Base-by-base conservation (phyloP, 2,888 invertebrate species). In the Agonopterix alstromeriana region DNA sequence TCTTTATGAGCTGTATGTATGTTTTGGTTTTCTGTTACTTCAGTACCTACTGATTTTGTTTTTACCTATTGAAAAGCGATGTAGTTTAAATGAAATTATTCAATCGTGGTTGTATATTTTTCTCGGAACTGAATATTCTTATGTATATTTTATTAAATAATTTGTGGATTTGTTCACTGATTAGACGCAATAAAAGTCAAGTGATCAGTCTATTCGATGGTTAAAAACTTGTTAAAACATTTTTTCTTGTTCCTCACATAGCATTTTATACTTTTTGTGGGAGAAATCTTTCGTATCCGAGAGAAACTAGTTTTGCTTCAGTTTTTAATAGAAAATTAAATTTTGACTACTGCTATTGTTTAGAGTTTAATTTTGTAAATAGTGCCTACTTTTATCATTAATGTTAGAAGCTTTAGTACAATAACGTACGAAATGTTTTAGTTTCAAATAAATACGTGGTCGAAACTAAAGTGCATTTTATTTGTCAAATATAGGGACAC, bases 361-460 rank as follows among this genome's bases (percentile, higher is more conserved):
- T 27, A 27, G 5, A 14, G 10, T 46, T 41, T 42, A 10, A 47
- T 48, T 46, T 47, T 51, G 46, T 51, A 51, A 44, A 51, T 51
- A 51, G 43, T 42, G 46, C 12, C 44, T 35, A 46, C 45, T 48
- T 50, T 46, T 51, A 49, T 49, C 42, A 48, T 14, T 46, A 48
- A 8, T 12, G 47, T 47, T 48, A 44, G 38, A 43, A 45, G 51
- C 51, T 52, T 36, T 73, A 70, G 71, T 66, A 63, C 56, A 61
- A 47, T 74, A 70, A 71, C 63, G 67, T 74, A 65, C 58, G 63
- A 68, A 69, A 66, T 73, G 61, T 68, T 72, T 64, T 62, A 60
- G 70, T 76, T 80, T 76, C 63, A 81, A n/a, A 76, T 82, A 81
- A 82, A 83, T 69, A 71, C 57, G 59, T 61, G 63, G 52, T 70